Evolutionary conservation across 2,888 invertebrate genomes (phyloP).

Genomic region (Cerceris rybyensis): DNA sequence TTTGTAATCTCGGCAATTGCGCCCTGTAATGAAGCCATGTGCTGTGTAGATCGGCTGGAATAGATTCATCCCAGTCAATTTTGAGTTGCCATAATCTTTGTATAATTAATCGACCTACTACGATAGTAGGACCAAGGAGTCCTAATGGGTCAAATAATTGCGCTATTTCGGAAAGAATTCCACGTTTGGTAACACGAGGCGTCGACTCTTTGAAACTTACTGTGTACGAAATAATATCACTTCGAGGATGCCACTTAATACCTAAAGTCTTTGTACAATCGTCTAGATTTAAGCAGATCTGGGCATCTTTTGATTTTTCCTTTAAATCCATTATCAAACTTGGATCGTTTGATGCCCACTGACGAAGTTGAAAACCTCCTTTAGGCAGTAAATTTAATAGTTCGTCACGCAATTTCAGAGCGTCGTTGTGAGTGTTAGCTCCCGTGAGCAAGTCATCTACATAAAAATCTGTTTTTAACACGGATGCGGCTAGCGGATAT

Average conservation of each 20-base stretch:
- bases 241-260: background rate
- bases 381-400: background rate
- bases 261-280: background rate
- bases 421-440: background rate
- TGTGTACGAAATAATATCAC: background rate
- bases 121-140: background rate
- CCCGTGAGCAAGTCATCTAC: background rate
- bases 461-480: too few relatives aligned
- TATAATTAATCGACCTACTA: background rate
- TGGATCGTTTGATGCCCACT: slow-evolving; percentile 1
- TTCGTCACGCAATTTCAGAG: background rate
- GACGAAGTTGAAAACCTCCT: background rate
- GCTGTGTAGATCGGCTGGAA: background rate
- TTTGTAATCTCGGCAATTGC: background rate
- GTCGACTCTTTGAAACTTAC: background rate
- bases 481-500: too few relatives aligned
- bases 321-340: background rate
- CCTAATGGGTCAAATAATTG: too few relatives aligned
- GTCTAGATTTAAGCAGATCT: background rate
- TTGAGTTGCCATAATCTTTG: background rate
- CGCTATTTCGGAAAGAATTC: background rate
- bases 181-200: background rate
- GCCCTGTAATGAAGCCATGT: background rate
- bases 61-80: background rate
- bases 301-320: background rate